These are phyloP conservation scores for Caenorhabditis japonica DNA, from an alignment of 2,888 invertebrate genomes.

Conservation along the genomic window DNA sequence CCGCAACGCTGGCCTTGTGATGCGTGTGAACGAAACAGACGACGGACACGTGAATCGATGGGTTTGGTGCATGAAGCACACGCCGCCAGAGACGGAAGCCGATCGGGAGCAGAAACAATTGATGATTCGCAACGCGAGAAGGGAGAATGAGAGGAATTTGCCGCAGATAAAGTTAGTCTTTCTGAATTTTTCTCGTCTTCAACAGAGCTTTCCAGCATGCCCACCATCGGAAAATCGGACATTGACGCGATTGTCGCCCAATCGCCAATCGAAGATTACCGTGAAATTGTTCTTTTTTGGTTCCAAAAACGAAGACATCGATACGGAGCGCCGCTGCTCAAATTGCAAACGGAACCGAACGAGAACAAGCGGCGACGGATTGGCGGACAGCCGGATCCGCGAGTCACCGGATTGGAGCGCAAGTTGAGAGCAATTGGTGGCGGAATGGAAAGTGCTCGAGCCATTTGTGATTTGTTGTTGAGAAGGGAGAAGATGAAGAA, in stretches of 20 bases:
- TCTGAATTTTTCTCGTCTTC: too few species aligned
- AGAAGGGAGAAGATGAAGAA: conserved; percentile 93
- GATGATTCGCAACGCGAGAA: conserved; percentile 27
- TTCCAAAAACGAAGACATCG: conserved; percentile 93
- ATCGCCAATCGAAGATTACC: conserved; percentile 80
- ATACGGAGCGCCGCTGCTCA: conserved; percentile 93
- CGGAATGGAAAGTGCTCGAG: too few species aligned
- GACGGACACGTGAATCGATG: conserved; percentile 48
- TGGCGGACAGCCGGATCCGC: conserved; percentile 14
- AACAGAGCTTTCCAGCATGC: too few species aligned
- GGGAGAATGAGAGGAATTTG: conserved; percentile 16
- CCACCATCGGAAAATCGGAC: conserved; percentile 53
- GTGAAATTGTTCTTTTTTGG: conserved; percentile 94
- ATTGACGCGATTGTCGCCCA: conserved; percentile 51
- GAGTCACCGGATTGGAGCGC: too few species aligned
- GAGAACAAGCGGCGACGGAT: background rate
- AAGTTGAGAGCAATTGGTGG: too few species aligned
- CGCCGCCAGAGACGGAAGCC: conserved; percentile 24
- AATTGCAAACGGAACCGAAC: conserved; percentile 77
- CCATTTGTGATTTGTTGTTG: conserved; percentile 93
- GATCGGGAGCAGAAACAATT: conserved; percentile 21
- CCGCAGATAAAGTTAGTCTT: conserved; percentile 22
- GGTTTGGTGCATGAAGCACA: conserved; percentile 66
- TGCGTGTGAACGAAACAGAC: conserved; percentile 81
- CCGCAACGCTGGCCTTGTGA: conserved; percentile 90